Conservation (phyloP, 1,140 invertebrate species). For the Sminthurinus signatus region DNA sequence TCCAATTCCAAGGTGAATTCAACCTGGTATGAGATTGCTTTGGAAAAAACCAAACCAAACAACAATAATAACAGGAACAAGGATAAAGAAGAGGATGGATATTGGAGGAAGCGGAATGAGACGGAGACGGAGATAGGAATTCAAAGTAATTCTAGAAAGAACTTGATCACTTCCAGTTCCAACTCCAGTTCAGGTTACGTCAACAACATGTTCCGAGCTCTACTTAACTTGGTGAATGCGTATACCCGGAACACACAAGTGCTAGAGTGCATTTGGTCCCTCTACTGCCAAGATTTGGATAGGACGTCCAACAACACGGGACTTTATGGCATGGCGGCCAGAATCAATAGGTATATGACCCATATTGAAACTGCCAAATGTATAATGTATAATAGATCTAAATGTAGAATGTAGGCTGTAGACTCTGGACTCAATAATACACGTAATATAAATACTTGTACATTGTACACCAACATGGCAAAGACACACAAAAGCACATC, state of each 20-base stretch:
- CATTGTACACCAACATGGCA: too few species aligned
- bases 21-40: too few species aligned
- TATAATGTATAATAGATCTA: too few species aligned
- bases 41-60: too few species aligned
- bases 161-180: not conserved
- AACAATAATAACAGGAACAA: conserved; percentile 25
- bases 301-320: conserved; percentile 51
- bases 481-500: too few species aligned
- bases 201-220: conserved; percentile 52
- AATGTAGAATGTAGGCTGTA: too few species aligned
- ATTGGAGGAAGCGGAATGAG: too few species aligned
- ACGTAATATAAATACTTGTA: too few species aligned
- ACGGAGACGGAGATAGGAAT: too few species aligned
- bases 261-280: conserved; percentile 56
- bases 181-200: conserved; percentile 42
- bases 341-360: conserved; percentile 55
- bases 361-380: too few species aligned
- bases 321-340: conserved; percentile 55
- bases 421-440: too few species aligned
- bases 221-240: conserved; percentile 53
- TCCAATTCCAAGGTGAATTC: too few species aligned
- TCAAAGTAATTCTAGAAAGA: not conserved
- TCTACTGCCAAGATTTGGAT: conserved; percentile 56
- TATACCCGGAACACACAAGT: conserved; percentile 47
- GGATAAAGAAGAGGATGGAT: conserved; percentile 17